Evolutionary conservation across 2,888 invertebrate genomes (phyloP).

Genomic region (Hartigia nigra): DNA sequence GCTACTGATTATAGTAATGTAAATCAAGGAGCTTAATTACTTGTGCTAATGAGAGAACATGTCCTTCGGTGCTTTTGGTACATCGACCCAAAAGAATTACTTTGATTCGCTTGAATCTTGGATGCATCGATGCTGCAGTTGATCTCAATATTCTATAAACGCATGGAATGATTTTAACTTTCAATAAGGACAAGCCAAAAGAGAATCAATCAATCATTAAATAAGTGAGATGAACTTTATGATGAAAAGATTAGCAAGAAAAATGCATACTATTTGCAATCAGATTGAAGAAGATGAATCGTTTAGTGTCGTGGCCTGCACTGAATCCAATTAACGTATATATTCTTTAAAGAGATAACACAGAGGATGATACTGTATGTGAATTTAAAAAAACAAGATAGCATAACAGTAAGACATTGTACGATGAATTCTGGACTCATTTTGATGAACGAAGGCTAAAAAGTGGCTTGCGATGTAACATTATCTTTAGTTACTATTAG

Average conservation of each 20-base stretch:
- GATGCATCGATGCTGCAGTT: not conserved
- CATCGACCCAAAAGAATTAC: not conserved
- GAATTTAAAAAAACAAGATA: not conserved
- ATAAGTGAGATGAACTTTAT: not conserved
- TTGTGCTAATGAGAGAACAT: not conserved
- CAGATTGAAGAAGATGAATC: not conserved
- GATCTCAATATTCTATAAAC: not conserved
- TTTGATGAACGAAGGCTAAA: not conserved
- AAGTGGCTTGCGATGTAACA: not conserved
- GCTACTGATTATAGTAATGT: not conserved
- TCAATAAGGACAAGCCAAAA: not conserved
- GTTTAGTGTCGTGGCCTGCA: not conserved
- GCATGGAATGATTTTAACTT: not conserved
- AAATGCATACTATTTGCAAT: not conserved
- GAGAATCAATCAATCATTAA: not conserved
- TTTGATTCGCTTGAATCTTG: not conserved
- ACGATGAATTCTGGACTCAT: not conserved
- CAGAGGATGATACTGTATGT: not conserved
- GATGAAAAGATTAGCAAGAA: not conserved
- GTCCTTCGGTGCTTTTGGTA: not conserved
- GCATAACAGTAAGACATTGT: not conserved
- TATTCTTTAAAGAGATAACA: not conserved
- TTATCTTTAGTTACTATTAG: slow-evolving; percentile 9
- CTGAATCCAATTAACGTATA: not conserved
- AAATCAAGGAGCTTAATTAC: not conserved